phyloP scores from a whole-genome alignment of 2,113 vertebrate genomes.

The Sitta europaea region DNA sequence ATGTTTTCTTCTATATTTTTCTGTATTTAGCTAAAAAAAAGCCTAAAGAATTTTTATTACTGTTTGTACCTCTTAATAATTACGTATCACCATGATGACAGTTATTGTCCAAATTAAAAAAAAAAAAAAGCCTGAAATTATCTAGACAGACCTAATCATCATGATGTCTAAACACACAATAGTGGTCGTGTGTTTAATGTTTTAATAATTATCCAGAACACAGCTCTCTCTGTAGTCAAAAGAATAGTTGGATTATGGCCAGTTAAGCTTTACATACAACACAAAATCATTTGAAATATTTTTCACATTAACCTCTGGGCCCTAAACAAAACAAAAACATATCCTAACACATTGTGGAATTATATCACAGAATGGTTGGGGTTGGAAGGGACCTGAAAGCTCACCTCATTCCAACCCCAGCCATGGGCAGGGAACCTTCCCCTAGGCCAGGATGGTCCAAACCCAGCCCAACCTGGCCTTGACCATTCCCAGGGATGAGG shows the following conservation, averaged over 20 bases:
- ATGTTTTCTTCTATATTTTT: background rate
- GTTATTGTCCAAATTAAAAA: background rate
- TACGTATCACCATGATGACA: background rate
- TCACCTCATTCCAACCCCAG: background rate
- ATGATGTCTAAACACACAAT: background rate
- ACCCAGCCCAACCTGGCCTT: background rate
- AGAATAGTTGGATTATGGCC: background rate
- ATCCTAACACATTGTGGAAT: background rate
- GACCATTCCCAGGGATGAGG: background rate
- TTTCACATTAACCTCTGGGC: background rate
- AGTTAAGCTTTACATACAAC: background rate
- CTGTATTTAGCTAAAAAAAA: background rate
- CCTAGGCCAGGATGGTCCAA: background rate
- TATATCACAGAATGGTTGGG: background rate
- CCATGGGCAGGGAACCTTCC: background rate
- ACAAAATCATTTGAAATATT: background rate
- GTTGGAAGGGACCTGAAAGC: background rate
- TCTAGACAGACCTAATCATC: background rate
- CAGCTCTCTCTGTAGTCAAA: background rate
- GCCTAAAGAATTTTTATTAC: background rate
- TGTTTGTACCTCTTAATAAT: background rate
- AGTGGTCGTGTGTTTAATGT: background rate
- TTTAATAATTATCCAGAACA: background rate
- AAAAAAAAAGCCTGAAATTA: background rate
- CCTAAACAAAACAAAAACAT: background rate